A percentile compares a stretch with the other conserved stretches of the same genome.
phyloP scores from a whole-genome alignment of 2,888 invertebrate species.

The Ommatoiulus sabulosus region DNA sequence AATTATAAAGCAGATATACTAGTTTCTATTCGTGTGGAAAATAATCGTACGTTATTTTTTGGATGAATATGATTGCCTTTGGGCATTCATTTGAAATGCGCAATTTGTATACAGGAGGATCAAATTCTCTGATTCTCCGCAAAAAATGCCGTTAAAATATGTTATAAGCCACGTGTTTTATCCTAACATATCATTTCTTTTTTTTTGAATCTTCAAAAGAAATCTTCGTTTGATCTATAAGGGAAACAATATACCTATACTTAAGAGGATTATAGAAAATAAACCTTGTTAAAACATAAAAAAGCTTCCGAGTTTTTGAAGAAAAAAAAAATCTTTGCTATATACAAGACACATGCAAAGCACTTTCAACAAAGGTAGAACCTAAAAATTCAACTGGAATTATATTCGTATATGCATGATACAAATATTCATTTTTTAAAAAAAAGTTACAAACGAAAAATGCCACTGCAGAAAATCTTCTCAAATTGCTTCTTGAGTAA shows the following conservation, averaged over 20 bases:
- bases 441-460: not conserved
- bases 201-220: constrained; percentile 16
- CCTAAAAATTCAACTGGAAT: not conserved
- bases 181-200: not conserved
- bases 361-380: not conserved
- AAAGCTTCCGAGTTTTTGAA: not conserved
- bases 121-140: too few species aligned
- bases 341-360: not conserved
- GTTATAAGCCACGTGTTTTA: not conserved
- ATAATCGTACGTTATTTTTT: too few species aligned
- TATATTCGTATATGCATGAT: not conserved
- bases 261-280: constrained; percentile 29
- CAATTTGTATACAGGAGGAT: too few species aligned
- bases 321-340: not conserved
- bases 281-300: not conserved
- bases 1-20: too few species aligned
- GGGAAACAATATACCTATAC: not conserved
- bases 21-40: too few species aligned
- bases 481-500: not conserved
- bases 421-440: not conserved
- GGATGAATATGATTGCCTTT: too few species aligned
- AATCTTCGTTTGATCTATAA: constrained; percentile 15
- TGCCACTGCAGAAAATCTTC: not conserved
- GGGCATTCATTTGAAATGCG: too few species aligned
- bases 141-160: not conserved